These are phyloP conservation scores for Zeus faber DNA, from an alignment of 2,113 vertebrate genomes.

Conservation along the genomic window DNA sequence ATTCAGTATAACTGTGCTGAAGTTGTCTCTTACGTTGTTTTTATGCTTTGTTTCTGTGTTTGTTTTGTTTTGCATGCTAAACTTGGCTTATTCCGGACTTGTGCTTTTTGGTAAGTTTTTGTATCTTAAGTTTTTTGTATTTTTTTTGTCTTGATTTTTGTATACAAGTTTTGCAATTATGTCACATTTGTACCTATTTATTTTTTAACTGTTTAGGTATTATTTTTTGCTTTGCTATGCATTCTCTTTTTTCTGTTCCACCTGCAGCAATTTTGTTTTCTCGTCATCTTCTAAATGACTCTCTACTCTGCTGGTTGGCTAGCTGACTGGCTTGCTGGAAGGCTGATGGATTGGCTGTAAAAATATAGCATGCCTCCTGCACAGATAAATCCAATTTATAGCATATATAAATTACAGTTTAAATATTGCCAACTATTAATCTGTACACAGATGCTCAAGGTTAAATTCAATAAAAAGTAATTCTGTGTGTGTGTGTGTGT, in stretches of 20 bases:
- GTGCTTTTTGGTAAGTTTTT: conserved; percentile 99
- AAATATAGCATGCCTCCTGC: neutral
- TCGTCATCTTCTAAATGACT: conserved; percentile 43
- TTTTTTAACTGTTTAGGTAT: conserved; percentile 40
- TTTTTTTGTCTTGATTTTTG: conserved; percentile 49
- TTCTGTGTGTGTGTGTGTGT: no score
- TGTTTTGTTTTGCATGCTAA: conserved; percentile 98
- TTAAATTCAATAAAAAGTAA: no score
- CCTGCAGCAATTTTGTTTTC: conserved; percentile 22
- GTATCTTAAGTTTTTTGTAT: conserved; percentile 36
- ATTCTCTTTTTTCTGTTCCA: conserved; percentile 1
- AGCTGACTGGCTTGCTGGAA: conserved; percentile 21
- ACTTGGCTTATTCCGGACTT: conserved; percentile 99
- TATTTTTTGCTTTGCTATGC: conserved; percentile 53
- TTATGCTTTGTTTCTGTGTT: conserved; percentile 70
- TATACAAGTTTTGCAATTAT: conserved; percentile 50
- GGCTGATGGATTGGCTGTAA: neutral
- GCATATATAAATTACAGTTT: no score
- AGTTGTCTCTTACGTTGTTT: conserved; percentile 65
- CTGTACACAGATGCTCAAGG: no score
- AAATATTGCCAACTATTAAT: no score
- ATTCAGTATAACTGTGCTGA: conserved; percentile 64
- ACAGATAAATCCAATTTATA: no score
- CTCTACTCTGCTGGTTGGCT: neutral
- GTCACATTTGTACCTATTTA: conserved; percentile 24